Base-by-base conservation (phyloP, 2,888 invertebrate genomes). In the Dorcus hopei region DNA sequence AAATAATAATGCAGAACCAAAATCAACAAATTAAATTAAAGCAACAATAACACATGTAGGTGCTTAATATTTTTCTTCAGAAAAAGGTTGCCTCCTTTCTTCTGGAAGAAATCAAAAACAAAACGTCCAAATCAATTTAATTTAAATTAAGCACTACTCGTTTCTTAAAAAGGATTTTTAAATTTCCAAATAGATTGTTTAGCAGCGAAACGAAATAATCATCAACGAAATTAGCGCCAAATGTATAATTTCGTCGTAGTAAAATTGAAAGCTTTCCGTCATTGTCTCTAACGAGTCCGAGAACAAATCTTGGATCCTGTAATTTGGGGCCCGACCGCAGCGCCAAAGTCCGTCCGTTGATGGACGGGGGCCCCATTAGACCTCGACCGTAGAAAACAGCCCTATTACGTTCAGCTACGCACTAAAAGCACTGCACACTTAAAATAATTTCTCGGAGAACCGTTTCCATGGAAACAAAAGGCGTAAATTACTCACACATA, bases 331-430 rank as follows among this genome's bases (percentile, higher is more conserved):
- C 47, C 47, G 54, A 45, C 45, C 38, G 38, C 54, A 38, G 26
- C 54, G 47, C 19, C 23, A n/a, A 23, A 45, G 45, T n/a, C 19
- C 23, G 19, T n/a, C 19, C 23, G 19, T 45, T 45, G 45, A 45
- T 45, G 16, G 45, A 45, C 45, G 45, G 45, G 14, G 19, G 19
- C 19, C 45, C 45, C 45, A 45, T 45, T 45, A 45, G 45, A 45
- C 45, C 45, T 9, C 45, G 56, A 45, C 51, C 51, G 50, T 50
- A 56, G 56, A 56, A 56, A 41, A 55, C 43, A 43, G 56, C 45
- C 45, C 23, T 51, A 45, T 50, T 56, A 56, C 51, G 51, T 56
- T 51, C 45, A 45, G 45, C 45, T 45, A 50, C 50, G 39, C 50
- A 50, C 50, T 50, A 50, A 50, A 39, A 50, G 50, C 50, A 50